Base-by-base conservation (phyloP, 2,113 vertebrate genomes). In the Arvicanthis niloticus region DNA sequence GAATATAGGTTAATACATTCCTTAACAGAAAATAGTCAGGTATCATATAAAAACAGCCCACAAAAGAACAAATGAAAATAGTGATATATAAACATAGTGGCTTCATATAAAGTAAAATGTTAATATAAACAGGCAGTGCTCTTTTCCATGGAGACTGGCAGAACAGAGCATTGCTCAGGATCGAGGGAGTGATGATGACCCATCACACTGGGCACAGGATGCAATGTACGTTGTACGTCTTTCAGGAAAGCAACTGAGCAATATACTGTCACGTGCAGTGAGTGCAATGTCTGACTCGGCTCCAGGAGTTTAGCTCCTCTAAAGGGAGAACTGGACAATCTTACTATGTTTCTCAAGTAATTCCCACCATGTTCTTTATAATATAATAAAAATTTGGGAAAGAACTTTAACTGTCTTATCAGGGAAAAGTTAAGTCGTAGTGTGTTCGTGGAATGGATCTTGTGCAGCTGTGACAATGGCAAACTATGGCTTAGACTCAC, bases 261-360 rank as follows among this genome's bases (percentile, higher is more conserved):
- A 10, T 51, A 53, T 60, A 86, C 22, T 68, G 5, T 7, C 68
- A 91, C 77, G n/a, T 68, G 5, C n/a, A 80, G 17, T 62, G 58
- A 76, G 29, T 58, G 29, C 78, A 13, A 7, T 76, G 10, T 92
- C 86, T 77, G 37, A 77, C 45, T 92, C 15, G 29, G 34, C 2
- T 77, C 93, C 31, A 53, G 17, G 11, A 89, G 86, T 89, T 91
- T 70, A 87, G 58, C 37, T 72, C 56, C 60, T 89, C 31, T 70
- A 53, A 9, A 29, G 67, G 45, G 31, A 37, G 68, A 95, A 82
- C 40, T 31, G 62, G 88, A 58, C 2, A 62, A 51, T 91, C 58
- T 88, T 37, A 68, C 77, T 84, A 73, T 89, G 58, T 26, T 89
- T 93, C 88, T 62, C 26, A 91, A 87, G n/a, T 89, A 95, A 88